Evolutionary conservation across 2,113 vertebrate genomes (phyloP), one percentile per base, ranked within the genome.

Genomic region (Pedionomus torquatus): DNA sequence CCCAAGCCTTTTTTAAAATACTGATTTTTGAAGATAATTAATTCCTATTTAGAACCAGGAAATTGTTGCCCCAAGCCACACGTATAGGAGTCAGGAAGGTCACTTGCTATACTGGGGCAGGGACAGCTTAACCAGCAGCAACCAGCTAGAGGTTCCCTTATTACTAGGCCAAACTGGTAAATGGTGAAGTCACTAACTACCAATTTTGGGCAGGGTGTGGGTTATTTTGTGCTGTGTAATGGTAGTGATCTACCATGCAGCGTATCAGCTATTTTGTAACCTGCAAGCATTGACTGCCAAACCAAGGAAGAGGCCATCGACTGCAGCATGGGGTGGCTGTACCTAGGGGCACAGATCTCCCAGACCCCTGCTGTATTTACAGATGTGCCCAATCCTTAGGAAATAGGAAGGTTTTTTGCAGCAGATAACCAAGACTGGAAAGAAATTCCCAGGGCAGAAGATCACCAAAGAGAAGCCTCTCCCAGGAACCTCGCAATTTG

Each of bases 281-380:
- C 98, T 85, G 98, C 98, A 37, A 96, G 98, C 52, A 97, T 99
- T 82, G 98, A 98, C 97, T 96, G 97, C 61, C 98, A 99, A 96
- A 98, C 98, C 18, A 97, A 95, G 14, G 98, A 99, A 93, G 97
- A 98, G 89, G 98, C 98, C 63, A 58, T 74, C 98, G 77, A 98
- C 98, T 19, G 97, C 98, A 14, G 98, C 99, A 68, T 95, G 98
- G 90, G 98, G 99, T 90, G 99, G 98, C 31, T 98, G 98, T 78
- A 71, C 66, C 35, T 46, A 90, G 14, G 98, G 64, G 98, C 98
- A 93, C 51, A 24, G n/a, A 61, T 20, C 44, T 58, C 25, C 44
- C 37, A 64, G 35, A 28, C 16, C 28, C 17, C n/a, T 19, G 11
- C n/a, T 26, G 24, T 17, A 7, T 66, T 41, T 60, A 37, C 15